Evolutionary conservation across 2,888 invertebrate species (phyloP).

Genomic region (Priocnemis perturbator): DNA sequence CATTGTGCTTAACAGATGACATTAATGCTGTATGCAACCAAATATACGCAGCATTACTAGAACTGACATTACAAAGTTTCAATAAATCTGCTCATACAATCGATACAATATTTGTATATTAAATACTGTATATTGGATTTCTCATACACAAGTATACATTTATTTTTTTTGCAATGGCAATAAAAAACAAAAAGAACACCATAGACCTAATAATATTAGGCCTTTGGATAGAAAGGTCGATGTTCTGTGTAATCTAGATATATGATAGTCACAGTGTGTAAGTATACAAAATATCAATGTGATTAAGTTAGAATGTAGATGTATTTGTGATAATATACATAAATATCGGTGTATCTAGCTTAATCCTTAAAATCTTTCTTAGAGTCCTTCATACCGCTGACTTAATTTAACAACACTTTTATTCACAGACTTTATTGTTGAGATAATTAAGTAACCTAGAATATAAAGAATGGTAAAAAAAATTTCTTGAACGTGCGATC

Average conservation of each 20-base stretch:
- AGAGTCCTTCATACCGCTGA: constrained; percentile 31
- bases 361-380: constrained; percentile 34
- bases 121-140: background rate
- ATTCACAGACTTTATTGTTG: constrained; percentile 26
- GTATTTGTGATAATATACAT: constrained; percentile 3
- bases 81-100: constrained; percentile 40
- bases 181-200: constrained; percentile 32
- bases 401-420: constrained; percentile 21
- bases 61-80: constrained; percentile 24
- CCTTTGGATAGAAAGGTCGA: constrained; percentile 9
- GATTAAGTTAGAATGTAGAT: constrained; percentile 6
- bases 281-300: constrained; percentile 10
- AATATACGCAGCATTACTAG: constrained; percentile 27
- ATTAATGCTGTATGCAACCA: constrained; percentile 7
- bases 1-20: background rate
- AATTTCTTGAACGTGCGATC: background rate
- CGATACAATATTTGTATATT: constrained; percentile 22
- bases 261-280: constrained; percentile 2
- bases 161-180: constrained; percentile 10
- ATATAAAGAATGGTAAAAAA: constrained; percentile 12
- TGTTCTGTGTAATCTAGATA: constrained; percentile 35
- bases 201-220: too few relatives aligned
- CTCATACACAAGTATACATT: background rate
- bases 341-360: constrained; percentile 39
- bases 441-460: constrained; percentile 33